Percentiles rank a stretch among this genome's conserved stretches.
phyloP scores from a whole-genome alignment of 2,113 vertebrate species.

The Microtus ochrogaster region DNA sequence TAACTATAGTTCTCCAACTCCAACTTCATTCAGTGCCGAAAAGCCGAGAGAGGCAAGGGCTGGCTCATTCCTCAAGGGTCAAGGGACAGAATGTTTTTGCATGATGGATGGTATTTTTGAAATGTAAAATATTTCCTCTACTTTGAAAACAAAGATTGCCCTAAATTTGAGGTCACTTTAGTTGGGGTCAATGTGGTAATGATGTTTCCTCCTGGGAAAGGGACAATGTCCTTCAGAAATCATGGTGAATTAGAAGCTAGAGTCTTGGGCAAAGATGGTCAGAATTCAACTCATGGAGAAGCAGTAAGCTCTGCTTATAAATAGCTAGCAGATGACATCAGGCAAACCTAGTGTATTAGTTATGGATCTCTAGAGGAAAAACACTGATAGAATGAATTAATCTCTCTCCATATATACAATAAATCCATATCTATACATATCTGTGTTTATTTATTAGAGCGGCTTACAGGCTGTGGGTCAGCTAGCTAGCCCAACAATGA shows the following conservation, averaged over 20 bases:
- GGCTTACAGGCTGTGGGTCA: neutral
- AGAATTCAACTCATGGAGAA: neutral
- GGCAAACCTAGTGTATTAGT: neutral
- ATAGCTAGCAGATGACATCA: constrained; percentile 60
- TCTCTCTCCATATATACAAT: neutral
- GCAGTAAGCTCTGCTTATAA: constrained; percentile 23
- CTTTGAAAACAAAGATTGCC: constrained; percentile 58
- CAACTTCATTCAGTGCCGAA: constrained; percentile 14
- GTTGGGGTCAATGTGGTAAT: neutral
- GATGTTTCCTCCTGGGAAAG: constrained; percentile 34
- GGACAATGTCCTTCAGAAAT: constrained; percentile 59
- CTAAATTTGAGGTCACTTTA: constrained; percentile 63
- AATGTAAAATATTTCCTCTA: constrained; percentile 64
- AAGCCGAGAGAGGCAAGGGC: constrained; percentile 15
- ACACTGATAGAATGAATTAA: neutral
- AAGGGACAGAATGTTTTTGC: constrained; percentile 66
- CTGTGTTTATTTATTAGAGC: neutral
- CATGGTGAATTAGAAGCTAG: constrained; percentile 27
- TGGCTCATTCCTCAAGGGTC: constrained; percentile 53
- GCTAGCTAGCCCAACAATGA: neutral
- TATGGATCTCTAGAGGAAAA: neutral
- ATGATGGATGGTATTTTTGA: constrained; percentile 60
- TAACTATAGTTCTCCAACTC: constrained; percentile 38
- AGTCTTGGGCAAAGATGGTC: constrained; percentile 32
- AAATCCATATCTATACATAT: neutral